Evolutionary conservation across 1,140 invertebrate genomes (phyloP).

Genomic region (Eumeta japonica): DNA sequence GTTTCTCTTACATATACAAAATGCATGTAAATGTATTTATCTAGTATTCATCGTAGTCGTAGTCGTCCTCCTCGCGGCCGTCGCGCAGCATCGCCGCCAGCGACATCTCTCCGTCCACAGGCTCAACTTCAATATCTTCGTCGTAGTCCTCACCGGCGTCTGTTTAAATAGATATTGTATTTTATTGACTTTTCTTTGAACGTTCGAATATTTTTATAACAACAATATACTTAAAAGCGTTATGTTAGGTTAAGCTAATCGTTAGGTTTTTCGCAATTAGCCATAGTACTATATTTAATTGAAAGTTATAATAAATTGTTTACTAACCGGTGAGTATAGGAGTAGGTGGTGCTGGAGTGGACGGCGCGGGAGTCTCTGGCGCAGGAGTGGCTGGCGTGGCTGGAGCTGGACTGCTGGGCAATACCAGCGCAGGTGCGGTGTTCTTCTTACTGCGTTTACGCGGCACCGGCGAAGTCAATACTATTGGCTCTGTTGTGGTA

Average conservation of each 20-base stretch:
- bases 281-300: neutral
- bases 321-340: conserved; percentile 5
- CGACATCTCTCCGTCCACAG: conserved; percentile 27
- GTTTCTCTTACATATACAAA: too few species aligned
- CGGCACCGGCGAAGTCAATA: conserved; percentile 24
- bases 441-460: conserved; percentile 35
- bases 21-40: too few species aligned
- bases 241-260: neutral
- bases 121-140: conserved; percentile 29
- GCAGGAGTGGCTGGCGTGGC: conserved; percentile 9
- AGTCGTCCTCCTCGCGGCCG: conserved; percentile 40
- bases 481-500: conserved; percentile 7
- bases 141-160: conserved; percentile 38
- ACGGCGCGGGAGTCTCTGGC: conserved; percentile 11
- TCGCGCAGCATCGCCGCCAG: conserved; percentile 37
- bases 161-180: conserved; percentile 17
- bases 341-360: conserved; percentile 13
- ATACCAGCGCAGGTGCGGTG: conserved; percentile 4
- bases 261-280: neutral
- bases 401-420: conserved; percentile 4
- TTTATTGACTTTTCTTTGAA: too few species aligned
- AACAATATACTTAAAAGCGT: neutral
- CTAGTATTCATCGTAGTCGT: conserved; percentile 47
- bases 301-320: neutral
- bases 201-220: neutral